phyloP scores from a whole-genome alignment of 92 coral and sea anemone genomes.

The Actinostola sp. region DNA sequence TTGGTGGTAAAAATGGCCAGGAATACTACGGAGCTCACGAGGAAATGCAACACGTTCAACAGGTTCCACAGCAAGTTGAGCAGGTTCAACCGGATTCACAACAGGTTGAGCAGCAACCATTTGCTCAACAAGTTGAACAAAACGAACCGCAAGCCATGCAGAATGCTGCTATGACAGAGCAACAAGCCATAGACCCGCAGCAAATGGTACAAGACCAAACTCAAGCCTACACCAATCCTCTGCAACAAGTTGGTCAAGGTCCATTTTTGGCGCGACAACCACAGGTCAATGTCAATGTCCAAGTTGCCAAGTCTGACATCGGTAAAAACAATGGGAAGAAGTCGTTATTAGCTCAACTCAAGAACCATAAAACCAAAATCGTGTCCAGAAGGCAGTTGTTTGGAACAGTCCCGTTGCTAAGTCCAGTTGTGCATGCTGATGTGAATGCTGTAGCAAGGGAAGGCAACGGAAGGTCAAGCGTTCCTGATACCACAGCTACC shows the following conservation, averaged over 20 bases:
- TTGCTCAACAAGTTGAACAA: constrained; percentile 14
- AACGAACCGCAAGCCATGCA: constrained; percentile 13
- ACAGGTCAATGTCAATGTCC: constrained; percentile 26
- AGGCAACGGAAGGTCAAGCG: constrained; percentile 47
- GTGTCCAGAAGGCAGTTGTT: constrained; percentile 77
- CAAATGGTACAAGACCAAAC: constrained; percentile 15
- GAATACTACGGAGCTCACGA: background rate
- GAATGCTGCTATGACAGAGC: background rate
- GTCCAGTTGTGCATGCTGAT: constrained; percentile 47
- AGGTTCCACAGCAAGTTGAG: constrained; percentile 24
- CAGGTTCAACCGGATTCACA: constrained; percentile 15
- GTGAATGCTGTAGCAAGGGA: constrained; percentile 6
- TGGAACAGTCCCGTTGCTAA: constrained; percentile 85
- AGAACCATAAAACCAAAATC: background rate
- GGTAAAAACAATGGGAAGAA: constrained; percentile 8
- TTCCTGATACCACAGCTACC: constrained; percentile 23
- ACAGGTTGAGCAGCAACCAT: constrained; percentile 14
- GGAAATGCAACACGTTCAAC: background rate
- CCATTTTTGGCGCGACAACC: constrained; percentile 2
- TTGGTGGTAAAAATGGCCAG: constrained; percentile 5
- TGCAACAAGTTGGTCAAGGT: background rate
- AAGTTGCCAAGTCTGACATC: constrained; percentile 34
- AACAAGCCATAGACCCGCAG: background rate
- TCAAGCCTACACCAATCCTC: background rate
- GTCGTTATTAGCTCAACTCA: background rate